Conservation (phyloP, 2,113 vertebrate genomes). For the Acanthisitta chloris region DNA sequence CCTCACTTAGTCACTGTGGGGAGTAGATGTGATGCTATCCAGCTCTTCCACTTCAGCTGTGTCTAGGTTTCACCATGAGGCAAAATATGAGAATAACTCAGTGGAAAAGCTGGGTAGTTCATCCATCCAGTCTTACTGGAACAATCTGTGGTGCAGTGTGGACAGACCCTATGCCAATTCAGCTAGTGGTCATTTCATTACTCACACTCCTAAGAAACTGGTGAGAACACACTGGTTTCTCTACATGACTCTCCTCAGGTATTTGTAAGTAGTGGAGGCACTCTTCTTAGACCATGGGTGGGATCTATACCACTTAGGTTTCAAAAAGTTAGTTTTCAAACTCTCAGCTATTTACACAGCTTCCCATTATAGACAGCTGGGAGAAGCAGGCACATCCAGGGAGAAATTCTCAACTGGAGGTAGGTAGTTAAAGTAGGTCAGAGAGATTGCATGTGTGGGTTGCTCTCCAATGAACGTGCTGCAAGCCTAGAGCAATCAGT, state of each 20-base stretch:
- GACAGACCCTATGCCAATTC: not conserved
- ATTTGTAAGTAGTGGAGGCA: not conserved
- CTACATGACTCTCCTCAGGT: not conserved
- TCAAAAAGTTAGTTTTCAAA: not conserved
- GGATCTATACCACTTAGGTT: not conserved
- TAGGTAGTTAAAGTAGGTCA: conserved; percentile 23
- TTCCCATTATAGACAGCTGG: not conserved
- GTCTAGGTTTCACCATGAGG: not conserved
- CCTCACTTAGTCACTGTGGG: not conserved
- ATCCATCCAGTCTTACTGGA: not conserved
- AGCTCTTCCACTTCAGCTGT: not conserved
- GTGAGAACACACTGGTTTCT: not conserved
- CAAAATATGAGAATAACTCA: not conserved
- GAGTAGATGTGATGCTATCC: not conserved
- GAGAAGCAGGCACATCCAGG: not conserved
- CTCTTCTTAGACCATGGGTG: not conserved
- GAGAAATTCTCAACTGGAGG: not conserved
- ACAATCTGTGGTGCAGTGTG: not conserved
- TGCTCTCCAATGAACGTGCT: not conserved
- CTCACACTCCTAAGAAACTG: not conserved
- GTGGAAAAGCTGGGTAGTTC: not conserved
- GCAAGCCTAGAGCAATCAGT: not conserved
- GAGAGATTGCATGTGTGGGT: not conserved
- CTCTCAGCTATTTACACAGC: not conserved
- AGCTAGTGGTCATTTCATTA: not conserved